Evolutionary conservation across 1,140 invertebrate species (phyloP), one percentile per base, ranked within the genome.

Genomic region (Mercenaria mercenaria): DNA sequence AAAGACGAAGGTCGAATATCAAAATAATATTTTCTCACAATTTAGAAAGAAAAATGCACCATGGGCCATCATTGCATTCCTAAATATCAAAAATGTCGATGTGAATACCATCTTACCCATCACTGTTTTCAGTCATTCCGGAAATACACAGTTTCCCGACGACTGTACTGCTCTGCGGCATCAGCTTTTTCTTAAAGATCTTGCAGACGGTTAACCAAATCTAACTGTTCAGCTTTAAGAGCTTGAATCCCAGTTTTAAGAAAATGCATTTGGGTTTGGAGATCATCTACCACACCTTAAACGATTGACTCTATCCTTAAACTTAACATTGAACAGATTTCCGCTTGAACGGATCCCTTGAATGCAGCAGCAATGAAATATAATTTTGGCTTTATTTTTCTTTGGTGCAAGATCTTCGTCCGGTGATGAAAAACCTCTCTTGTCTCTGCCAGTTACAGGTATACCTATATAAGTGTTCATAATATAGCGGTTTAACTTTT

Each of bases 141-240:
- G 76, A 26, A 8, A 80, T 52, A 80, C 76, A 41, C 32, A 80
- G 20, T 6, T 34, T 80, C 41, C 26, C 50, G 37, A 23, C 76
- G 76, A 52, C 76, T 80, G 32, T 80, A 80, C 50, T 80, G 74
- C 11, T 77, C 41, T 26, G 74, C 74, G 15, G 26, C n/a, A 18
- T 77, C 74, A 15, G 43, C 43, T 47, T 15, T 47, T 47, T 8
- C 6, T 47, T 59, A 3, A 59, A n/a, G 2, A 32, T 32, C 34
- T 29, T 67, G 26, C 4, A 29, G 11, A 10, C 64, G 34, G n/a
- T 6, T 47, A 8, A 15, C 15, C 15, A 37, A 15, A 34, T 10
- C 64, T 67, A 10, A 34, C 1, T 23, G 3, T 34, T 10, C 10
- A 32, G 11, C 64, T 67, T 67, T 67, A 34, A 67, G n/a, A 1